Conservation (phyloP, 2,113 vertebrate species). For the Leptodactylus fuscus region DNA sequence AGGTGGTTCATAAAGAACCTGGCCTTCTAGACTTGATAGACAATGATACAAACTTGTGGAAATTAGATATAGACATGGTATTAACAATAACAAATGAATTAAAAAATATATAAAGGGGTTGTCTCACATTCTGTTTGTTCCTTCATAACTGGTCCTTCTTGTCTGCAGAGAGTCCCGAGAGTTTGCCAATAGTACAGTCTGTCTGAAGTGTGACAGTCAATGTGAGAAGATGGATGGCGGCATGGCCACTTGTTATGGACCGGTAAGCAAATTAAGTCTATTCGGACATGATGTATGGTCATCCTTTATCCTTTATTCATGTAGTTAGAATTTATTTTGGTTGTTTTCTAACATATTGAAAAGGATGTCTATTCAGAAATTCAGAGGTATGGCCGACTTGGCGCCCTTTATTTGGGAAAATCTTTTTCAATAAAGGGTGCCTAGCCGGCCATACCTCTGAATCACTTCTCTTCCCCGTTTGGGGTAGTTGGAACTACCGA, state of each 20-base stretch:
- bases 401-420: no score
- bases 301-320: no score
- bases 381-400: no score
- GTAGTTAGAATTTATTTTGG: not conserved
- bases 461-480: no score
- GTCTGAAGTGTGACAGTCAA: constrained; percentile 91
- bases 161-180: constrained; percentile 87
- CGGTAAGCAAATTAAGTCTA: constrained; percentile 76
- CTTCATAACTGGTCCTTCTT: not conserved
- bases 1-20: not conserved
- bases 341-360: not conserved
- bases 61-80: not conserved
- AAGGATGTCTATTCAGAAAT: not conserved
- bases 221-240: constrained; percentile 91
- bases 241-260: constrained; percentile 85
- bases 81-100: not conserved
- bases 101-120: no score
- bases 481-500: no score
- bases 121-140: not conserved
- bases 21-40: not conserved
- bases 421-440: no score
- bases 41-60: not conserved
- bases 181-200: constrained; percentile 89
- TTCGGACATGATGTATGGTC: no score
- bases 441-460: no score